A percentile compares a stretch with the other conserved stretches of the same genome.
phyloP scores from a whole-genome alignment of 2,888 invertebrate genomes.

The Eupithecia tripunctaria region DNA sequence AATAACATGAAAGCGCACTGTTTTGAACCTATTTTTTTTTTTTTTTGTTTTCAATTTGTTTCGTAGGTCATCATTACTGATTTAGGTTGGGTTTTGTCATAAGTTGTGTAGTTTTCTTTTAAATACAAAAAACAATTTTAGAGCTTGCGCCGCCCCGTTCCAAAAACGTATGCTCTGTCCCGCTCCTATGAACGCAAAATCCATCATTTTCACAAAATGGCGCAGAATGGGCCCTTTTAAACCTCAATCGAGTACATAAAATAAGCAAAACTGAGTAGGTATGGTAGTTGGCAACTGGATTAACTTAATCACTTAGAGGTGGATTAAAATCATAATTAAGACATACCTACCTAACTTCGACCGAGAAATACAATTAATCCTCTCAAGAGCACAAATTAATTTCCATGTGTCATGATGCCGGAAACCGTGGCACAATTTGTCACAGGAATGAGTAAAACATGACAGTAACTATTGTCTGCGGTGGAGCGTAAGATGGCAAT shows the following conservation, averaged over 20 bases:
- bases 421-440: constrained; percentile 27
- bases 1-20: too few relatives aligned
- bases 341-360: not conserved
- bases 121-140: too few relatives aligned
- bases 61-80: too few relatives aligned
- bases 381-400: constrained; percentile 10
- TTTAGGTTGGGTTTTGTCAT: too few relatives aligned
- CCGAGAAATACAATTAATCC: not conserved
- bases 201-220: too few relatives aligned
- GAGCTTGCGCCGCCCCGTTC: too few relatives aligned
- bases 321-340: not conserved
- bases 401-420: constrained; percentile 20
- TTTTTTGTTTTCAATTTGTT: too few relatives aligned
- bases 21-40: too few relatives aligned
- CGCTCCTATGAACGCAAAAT: too few relatives aligned
- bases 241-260: not conserved
- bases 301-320: not conserved
- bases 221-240: too few relatives aligned
- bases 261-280: not conserved
- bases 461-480: constrained; percentile 37
- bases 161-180: too few relatives aligned
- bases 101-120: too few relatives aligned
- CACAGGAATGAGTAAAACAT: constrained; percentile 33
- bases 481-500: constrained; percentile 44
- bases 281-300: not conserved